Evolutionary conservation across 1,140 invertebrate species (phyloP).

Genomic region (Eupeodes corollae): DNA sequence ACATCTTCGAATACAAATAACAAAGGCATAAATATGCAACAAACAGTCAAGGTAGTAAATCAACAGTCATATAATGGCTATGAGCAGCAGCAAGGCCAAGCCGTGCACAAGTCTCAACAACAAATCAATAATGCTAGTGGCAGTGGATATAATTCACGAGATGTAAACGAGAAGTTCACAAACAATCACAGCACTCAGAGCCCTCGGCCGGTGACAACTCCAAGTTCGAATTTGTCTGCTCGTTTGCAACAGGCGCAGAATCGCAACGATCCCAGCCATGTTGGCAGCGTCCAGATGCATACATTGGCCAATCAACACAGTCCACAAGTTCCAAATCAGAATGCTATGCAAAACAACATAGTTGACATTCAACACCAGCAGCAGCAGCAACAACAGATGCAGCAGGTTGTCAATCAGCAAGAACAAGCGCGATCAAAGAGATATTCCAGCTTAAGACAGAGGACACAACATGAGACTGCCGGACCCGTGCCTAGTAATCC

Average conservation of each 20-base stretch:
- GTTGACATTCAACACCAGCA: slow-evolving; percentile 27
- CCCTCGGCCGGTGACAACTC: not conserved
- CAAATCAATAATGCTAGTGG: slow-evolving; percentile 14
- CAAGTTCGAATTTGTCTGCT: slow-evolving; percentile 23
- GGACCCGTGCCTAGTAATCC: slow-evolving; percentile 16
- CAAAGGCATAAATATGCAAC: too few species aligned
- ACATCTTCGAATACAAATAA: too few species aligned
- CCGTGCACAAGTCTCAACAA: not conserved
- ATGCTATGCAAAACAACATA: slow-evolving; percentile 13
- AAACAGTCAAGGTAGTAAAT: too few species aligned
- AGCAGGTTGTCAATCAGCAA: slow-evolving; percentile 12
- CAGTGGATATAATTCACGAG: slow-evolving; percentile 5
- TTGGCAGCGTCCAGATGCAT: slow-evolving; percentile 35
- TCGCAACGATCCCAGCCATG: slow-evolving; percentile 34
- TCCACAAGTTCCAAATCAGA: slow-evolving; percentile 9
- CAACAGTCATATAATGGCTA: not conserved
- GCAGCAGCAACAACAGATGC: slow-evolving; percentile 36
- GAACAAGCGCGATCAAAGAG: slow-evolving; percentile 46
- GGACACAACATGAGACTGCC: slow-evolving; percentile 41
- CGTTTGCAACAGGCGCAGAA: slow-evolving; percentile 32
- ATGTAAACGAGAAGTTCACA: not conserved
- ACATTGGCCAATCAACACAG: slow-evolving; percentile 20
- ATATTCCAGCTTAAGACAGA: slow-evolving; percentile 61
- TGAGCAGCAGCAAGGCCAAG: slow-evolving; percentile 18
- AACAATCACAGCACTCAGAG: too few species aligned